phyloP scores from a whole-genome alignment of 1,140 invertebrate species.

The Maconellicoccus hirsutus region DNA sequence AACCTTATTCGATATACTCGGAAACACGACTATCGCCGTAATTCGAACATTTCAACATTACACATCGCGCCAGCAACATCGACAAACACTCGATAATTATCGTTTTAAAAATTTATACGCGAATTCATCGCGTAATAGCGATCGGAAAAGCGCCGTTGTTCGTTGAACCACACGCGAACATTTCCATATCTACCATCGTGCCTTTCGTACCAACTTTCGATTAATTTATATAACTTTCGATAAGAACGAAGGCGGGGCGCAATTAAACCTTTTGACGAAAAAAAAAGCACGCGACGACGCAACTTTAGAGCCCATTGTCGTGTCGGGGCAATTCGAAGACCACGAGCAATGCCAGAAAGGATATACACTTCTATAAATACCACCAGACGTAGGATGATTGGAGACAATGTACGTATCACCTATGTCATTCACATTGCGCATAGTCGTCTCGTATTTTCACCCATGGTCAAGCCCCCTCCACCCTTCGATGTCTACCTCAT shows the following conservation, averaged over 20 bases:
- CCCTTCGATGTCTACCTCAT: too few relatives aligned
- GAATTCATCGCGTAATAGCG: not conserved
- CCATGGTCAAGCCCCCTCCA: too few relatives aligned
- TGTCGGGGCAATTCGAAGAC: not conserved
- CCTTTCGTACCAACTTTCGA: not conserved
- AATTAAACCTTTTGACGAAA: too few relatives aligned
- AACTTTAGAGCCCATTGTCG: not conserved
- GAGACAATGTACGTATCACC: constrained; percentile 16
- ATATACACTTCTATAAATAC: constrained; percentile 19
- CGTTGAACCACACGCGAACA: not conserved
- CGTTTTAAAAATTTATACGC: not conserved
- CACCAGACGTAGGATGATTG: constrained; percentile 14
- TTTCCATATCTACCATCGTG: not conserved
- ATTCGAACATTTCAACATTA: too few relatives aligned
- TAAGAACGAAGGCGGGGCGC: too few relatives aligned
- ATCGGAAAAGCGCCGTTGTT: not conserved
- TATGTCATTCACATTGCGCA: constrained; percentile 7
- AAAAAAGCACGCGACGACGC: too few relatives aligned
- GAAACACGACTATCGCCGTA: too few relatives aligned
- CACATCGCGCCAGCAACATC: too few relatives aligned
- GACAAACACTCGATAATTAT: too few relatives aligned
- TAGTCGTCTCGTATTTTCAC: not conserved
- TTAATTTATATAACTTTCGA: not conserved
- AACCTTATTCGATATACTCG: too few relatives aligned
- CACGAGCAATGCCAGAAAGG: constrained; percentile 7